Evolutionary conservation across 2,888 invertebrate species (phyloP).

Genomic region (Notodonta dromedarius): DNA sequence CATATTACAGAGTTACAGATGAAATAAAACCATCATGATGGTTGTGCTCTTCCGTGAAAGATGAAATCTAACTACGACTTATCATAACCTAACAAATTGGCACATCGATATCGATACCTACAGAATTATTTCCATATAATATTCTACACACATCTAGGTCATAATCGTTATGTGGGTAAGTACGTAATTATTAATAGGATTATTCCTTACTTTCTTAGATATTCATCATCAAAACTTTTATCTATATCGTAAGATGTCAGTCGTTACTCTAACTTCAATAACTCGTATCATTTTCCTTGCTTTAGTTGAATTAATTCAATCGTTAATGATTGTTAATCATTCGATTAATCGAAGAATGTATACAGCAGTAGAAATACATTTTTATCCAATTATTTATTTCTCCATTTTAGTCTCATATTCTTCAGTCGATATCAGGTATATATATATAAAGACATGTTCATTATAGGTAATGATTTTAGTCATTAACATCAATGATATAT

Average conservation of each 20-base stretch:
- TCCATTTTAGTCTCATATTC: constrained; percentile 57
- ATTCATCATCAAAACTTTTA: constrained; percentile 31
- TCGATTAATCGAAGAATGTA: constrained; percentile 17
- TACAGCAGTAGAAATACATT: constrained; percentile 23
- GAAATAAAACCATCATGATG: constrained; percentile 20
- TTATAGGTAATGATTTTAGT: constrained; percentile 33
- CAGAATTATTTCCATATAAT: constrained; percentile 36
- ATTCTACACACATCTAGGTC: constrained; percentile 54
- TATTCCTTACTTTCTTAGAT: constrained; percentile 41
- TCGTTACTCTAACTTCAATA: constrained; percentile 33
- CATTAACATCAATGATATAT: constrained; percentile 37
- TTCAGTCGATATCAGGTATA: constrained; percentile 53
- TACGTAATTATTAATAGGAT: constrained; percentile 55
- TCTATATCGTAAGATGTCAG: constrained; percentile 41
- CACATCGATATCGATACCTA: constrained; percentile 55
- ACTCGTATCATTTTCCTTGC: constrained; percentile 20
- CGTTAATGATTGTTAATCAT: constrained; percentile 16
- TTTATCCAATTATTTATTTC: constrained; percentile 42
- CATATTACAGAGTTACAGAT: constrained; percentile 50
- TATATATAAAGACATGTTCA: constrained; percentile 46
- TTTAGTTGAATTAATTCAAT: constrained; percentile 6
- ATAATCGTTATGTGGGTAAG: constrained; percentile 30
- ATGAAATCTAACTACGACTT: constrained; percentile 47
- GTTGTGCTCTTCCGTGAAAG: constrained; percentile 48
- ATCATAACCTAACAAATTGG: constrained; percentile 45